Evolutionary conservation across 2,888 invertebrate genomes (phyloP), one percentile per base, ranked within the genome.

Genomic region (Cataglyphis rosenhaueri): DNA sequence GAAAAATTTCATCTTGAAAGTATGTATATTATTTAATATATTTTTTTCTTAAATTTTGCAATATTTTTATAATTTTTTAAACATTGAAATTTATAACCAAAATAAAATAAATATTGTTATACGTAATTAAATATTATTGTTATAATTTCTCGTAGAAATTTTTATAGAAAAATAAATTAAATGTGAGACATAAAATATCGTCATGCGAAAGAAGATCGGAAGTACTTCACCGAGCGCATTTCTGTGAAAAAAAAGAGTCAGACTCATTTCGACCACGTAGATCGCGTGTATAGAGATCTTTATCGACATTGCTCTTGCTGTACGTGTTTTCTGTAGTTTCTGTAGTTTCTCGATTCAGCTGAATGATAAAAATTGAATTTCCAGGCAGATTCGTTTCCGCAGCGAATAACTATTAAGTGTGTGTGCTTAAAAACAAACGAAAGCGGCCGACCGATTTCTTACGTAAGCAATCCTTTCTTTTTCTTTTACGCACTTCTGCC

Each of bases 251-350:
- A 73, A 73, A 15, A 21, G 0, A n/a, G 41, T 41, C 29, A 59
- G 25, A 18, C 41, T 5, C n/a, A 25, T 59, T 41, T 59, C 71
- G 71, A 21, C 4, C 21, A 38, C 38, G 9, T 18, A 38, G 29
- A 41, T 73, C 41, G 59, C 59, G 41, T 41, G 59, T 41, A 8
- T 9, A 15, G 21, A 73, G 32, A 73, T 61, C 61, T 41, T 59
- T 59, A 73, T 73, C 73, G 29, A n/a, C 18, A 29, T 73, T 73
- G 59, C 73, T 73, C 59, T 41, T n/a, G n/a, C 3, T 5, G 25
- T 48, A 10, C 48, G n/a, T 4, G 32, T 32, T 29, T 61, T 29
- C 12, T 15, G 18, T 2, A 59, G 6, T 29, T 61, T 29, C 12
- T 15, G 18, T 2, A 59, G 6, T 61, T 44, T 62, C 32, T 62